phyloP scores from a whole-genome alignment of 2,888 invertebrate species.

The Napeogenes sylphis region DNA sequence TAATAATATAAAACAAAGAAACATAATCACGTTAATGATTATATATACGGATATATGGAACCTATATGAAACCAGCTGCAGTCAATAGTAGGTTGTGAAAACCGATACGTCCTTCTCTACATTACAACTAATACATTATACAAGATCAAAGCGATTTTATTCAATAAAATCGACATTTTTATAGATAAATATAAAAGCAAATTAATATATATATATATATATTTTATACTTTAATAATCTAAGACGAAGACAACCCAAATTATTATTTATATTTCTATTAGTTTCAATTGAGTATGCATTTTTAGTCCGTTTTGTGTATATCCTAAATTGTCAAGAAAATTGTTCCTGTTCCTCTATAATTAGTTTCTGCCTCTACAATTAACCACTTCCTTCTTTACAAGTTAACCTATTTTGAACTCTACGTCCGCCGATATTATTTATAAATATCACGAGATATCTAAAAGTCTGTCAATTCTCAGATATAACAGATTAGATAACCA shows the following conservation, averaged over 20 bases:
- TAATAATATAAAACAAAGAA: too few relatives aligned
- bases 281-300: too few relatives aligned
- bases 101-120: neutral
- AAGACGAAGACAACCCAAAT: too few relatives aligned
- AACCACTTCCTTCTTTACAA: neutral
- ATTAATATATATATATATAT: too few relatives aligned
- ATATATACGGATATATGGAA: too few relatives aligned
- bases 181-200: too few relatives aligned
- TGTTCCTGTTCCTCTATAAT: neutral
- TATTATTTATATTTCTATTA: too few relatives aligned
- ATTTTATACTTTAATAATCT: too few relatives aligned
- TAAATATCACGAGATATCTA: conserved; percentile 5
- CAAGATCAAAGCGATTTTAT: conserved; percentile 1
- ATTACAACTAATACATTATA: conserved; percentile 1
- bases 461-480: conserved; percentile 25
- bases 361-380: neutral
- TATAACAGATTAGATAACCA: conserved; percentile 31
- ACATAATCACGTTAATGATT: too few relatives aligned
- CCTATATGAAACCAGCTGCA: neutral
- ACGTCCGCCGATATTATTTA: neutral
- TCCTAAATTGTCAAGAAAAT: too few relatives aligned
- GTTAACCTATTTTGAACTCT: neutral
- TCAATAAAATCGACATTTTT: neutral
- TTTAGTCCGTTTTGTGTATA: too few relatives aligned
- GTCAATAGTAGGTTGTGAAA: conserved; percentile 1